Conservation (phyloP, 2,888 invertebrate genomes). For the Chironomus riparius region DNA sequence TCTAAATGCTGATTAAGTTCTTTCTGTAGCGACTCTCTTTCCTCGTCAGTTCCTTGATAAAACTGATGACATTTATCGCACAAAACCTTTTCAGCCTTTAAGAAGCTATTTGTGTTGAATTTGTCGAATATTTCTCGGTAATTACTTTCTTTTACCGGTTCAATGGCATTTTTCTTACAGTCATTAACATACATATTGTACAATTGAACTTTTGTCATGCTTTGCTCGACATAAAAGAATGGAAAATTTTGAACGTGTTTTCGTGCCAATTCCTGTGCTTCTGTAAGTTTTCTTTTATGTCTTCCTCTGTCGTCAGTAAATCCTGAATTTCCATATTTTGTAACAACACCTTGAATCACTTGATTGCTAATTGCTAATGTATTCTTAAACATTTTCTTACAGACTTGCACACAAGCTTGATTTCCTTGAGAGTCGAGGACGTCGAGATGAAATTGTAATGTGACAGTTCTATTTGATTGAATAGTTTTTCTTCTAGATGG, state of each 20-base stretch:
- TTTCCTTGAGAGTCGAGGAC: background rate
- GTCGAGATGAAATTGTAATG: slow-evolving; percentile 11
- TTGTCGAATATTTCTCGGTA: slow-evolving; percentile 17
- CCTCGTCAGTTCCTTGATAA: background rate
- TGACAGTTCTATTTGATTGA: background rate
- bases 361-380: slow-evolving; percentile 8
- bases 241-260: slow-evolving; percentile 19
- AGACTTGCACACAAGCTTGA: background rate
- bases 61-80: slow-evolving; percentile 2
- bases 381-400: slow-evolving; percentile 22
- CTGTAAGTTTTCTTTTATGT: slow-evolving; percentile 10
- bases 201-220: slow-evolving; percentile 14
- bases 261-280: background rate
- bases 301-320: slow-evolving; percentile 1
- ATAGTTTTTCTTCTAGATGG: background rate
- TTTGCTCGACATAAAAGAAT: slow-evolving; percentile 10
- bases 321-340: background rate
- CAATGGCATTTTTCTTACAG: background rate
- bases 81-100: background rate
- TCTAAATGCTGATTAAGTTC: background rate
- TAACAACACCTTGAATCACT: slow-evolving; percentile 12
- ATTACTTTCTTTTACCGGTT: slow-evolving; percentile 8
- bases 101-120: background rate
- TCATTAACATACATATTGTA: background rate
- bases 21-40: background rate